A percentile compares a stretch with the other conserved stretches of the same genome.
Conservation (phyloP, 2,888 invertebrate species). For the Drosophila fungiperda region DNA sequence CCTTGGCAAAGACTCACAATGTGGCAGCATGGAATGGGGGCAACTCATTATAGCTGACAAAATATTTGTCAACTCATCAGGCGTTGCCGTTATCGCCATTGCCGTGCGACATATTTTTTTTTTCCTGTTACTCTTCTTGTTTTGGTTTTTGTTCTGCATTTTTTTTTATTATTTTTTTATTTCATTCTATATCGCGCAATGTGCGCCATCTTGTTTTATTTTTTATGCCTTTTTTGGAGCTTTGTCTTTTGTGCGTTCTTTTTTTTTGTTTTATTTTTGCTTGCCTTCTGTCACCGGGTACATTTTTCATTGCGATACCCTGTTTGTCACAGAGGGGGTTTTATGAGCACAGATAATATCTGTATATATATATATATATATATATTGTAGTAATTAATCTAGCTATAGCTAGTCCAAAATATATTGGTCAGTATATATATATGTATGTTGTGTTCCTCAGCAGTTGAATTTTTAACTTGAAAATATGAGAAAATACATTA, state of each 20-base stretch:
- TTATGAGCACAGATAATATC: not conserved
- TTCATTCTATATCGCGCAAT: slow-evolving; percentile 19
- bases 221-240: slow-evolving; percentile 1
- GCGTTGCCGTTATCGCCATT: slow-evolving; percentile 44
- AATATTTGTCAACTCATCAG: slow-evolving; percentile 81
- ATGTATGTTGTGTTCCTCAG: not conserved
- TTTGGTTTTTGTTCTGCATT: slow-evolving; percentile 19
- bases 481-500: not conserved
- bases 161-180: slow-evolving; percentile 17
- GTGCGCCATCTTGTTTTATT: slow-evolving; percentile 45
- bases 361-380: not conserved
- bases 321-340: not conserved
- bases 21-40: slow-evolving; percentile 9
- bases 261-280: slow-evolving; percentile 14
- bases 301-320: slow-evolving; percentile 33
- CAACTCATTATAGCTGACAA: slow-evolving; percentile 76
- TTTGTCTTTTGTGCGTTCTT: slow-evolving; percentile 29
- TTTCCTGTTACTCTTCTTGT: slow-evolving; percentile 15
- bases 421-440: not conserved
- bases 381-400: not conserved
- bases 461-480: not conserved
- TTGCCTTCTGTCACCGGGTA: slow-evolving; percentile 47
- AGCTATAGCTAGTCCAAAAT: not conserved
- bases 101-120: slow-evolving; percentile 31
- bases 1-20: slow-evolving; percentile 22